Conservation (phyloP, 35 echinoderm and acorn worm genomes). For the Hemicentrotus pulcherrimus region DNA sequence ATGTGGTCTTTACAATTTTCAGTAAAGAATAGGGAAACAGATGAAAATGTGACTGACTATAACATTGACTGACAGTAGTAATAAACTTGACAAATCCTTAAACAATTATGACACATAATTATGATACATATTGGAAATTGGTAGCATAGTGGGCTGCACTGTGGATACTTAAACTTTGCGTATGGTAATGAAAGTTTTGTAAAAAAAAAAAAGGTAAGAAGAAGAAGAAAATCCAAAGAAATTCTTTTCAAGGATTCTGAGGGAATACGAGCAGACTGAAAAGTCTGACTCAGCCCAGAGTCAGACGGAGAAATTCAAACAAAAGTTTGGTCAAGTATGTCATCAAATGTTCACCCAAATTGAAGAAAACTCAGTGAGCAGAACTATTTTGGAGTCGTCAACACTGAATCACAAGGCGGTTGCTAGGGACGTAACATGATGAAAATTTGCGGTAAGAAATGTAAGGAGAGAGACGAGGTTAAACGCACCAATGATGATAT, state of each 20-base stretch:
- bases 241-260: background rate
- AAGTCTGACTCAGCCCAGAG: background rate
- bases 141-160: too few relatives aligned
- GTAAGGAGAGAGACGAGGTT: constrained; percentile 1
- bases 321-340: constrained; percentile 12
- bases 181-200: too few relatives aligned
- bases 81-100: too few relatives aligned
- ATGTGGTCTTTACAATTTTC: too few relatives aligned
- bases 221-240: background rate
- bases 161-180: too few relatives aligned
- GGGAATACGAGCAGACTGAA: background rate
- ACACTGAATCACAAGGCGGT: background rate
- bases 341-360: background rate
- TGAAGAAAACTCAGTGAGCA: background rate
- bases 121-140: too few relatives aligned
- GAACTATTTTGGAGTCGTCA: constrained; percentile 6
- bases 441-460: background rate
- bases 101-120: too few relatives aligned
- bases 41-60: too few relatives aligned
- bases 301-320: background rate
- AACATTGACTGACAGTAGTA: too few relatives aligned
- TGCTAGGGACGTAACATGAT: constrained; percentile 9
- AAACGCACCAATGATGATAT: background rate
- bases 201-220: too few relatives aligned
- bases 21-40: too few relatives aligned